Conservation (phyloP, 2,797 vertebrate genomes). For the Menidia menidia region DNA sequence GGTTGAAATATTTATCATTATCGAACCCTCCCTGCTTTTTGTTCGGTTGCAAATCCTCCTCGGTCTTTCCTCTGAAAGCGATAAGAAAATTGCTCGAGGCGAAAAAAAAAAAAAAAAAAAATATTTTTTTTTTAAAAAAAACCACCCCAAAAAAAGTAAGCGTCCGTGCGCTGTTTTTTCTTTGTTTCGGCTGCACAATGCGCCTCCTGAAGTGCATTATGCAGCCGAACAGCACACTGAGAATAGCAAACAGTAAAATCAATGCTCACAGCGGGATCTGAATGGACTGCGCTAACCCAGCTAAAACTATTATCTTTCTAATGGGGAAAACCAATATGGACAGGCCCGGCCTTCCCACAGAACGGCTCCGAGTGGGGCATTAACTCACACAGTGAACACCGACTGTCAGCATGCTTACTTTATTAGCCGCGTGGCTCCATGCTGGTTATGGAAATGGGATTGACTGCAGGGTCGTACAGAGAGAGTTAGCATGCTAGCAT, state of each 20-base stretch:
- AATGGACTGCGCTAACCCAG: constrained; percentile 47
- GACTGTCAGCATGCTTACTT: constrained; percentile 63
- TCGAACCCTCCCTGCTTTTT: too few relatives aligned
- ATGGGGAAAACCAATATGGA: constrained; percentile 55
- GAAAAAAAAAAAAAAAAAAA: too few relatives aligned
- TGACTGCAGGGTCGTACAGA: constrained; percentile 42
- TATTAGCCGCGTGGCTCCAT: constrained; percentile 61
- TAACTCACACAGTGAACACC: constrained; percentile 48
- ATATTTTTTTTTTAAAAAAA: background rate
- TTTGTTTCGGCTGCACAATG: constrained; percentile 27
- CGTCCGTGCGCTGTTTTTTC: constrained; percentile 24
- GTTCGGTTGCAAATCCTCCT: too few relatives aligned
- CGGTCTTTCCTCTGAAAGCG: too few relatives aligned
- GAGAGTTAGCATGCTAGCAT: constrained; percentile 49
- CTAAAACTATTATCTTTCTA: constrained; percentile 61
- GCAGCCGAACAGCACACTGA: constrained; percentile 13
- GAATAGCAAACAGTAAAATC: constrained; percentile 56
- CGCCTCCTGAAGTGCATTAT: constrained; percentile 3
- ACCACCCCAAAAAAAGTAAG: constrained; percentile 21
- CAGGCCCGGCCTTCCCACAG: background rate
- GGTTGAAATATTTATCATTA: too few relatives aligned
- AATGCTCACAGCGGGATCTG: constrained; percentile 61
- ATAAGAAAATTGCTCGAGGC: too few relatives aligned
- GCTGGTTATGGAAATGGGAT: constrained; percentile 67
- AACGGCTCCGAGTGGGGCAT: constrained; percentile 40